Percentiles rank a stretch among this genome's conserved stretches.
Evolutionary conservation across 92 coral and sea anemone species (phyloP).

Genomic region (Chrysogorgia sp.): DNA sequence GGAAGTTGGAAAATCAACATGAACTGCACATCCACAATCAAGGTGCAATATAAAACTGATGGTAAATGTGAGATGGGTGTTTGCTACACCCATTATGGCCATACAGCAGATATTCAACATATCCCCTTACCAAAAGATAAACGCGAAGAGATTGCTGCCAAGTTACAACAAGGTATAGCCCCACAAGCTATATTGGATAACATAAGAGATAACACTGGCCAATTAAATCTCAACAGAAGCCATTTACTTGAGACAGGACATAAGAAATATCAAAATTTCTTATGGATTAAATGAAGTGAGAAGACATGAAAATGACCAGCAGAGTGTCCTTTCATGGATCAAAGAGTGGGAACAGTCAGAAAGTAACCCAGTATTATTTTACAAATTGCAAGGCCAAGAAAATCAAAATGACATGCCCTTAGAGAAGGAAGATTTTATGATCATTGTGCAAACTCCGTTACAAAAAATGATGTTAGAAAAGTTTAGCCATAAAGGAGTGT

Average conservation of each 20-base stretch:
- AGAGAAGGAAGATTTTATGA: slow-evolving; percentile 47
- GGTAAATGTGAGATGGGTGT: slow-evolving; percentile 25
- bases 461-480: slow-evolving; percentile 55
- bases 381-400: slow-evolving; percentile 55
- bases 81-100: slow-evolving; percentile 59
- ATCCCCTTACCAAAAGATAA: slow-evolving; percentile 43
- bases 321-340: slow-evolving; percentile 55
- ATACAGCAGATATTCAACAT: slow-evolving; percentile 47
- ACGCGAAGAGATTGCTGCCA: slow-evolving; percentile 61
- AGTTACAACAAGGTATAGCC: slow-evolving; percentile 63
- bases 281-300: slow-evolving; percentile 51
- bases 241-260: slow-evolving; percentile 36
- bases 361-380: slow-evolving; percentile 53
- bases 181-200: slow-evolving; percentile 47
- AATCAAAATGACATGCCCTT: slow-evolving; percentile 34
- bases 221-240: background rate
- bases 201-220: slow-evolving; percentile 38
- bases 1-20: slow-evolving; percentile 57
- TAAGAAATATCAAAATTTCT: slow-evolving; percentile 51
- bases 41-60: background rate
- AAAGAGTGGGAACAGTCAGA: slow-evolving; percentile 46
- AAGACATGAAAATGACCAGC: slow-evolving; percentile 57
- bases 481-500: slow-evolving; percentile 52
- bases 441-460: slow-evolving; percentile 42
- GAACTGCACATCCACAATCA: slow-evolving; percentile 58